phyloP scores from a whole-genome alignment of 2,113 vertebrate genomes.

The Cynoglossus semilaevis region DNA sequence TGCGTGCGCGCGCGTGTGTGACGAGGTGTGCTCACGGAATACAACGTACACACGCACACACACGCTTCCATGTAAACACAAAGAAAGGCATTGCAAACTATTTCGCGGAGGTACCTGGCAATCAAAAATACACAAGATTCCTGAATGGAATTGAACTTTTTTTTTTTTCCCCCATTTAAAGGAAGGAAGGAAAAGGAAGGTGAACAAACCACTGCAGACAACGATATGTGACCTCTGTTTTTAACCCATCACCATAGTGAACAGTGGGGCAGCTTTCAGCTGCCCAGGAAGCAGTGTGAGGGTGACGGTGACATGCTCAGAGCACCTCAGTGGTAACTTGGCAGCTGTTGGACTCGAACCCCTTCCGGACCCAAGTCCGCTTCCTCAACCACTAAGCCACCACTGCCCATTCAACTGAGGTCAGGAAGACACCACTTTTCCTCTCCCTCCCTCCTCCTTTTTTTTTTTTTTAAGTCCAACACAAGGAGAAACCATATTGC shows the following conservation, averaged over 20 bases:
- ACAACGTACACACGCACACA: constrained; percentile 75
- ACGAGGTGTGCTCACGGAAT: constrained; percentile 64
- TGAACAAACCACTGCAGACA: no score
- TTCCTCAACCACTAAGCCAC: no score
- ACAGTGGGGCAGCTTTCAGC: no score
- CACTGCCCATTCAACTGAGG: constrained; percentile 84
- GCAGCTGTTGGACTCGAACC: no score
- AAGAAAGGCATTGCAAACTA: constrained; percentile 77
- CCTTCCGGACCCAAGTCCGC: no score
- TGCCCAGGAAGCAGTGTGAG: no score
- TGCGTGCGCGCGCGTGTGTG: constrained; percentile 31
- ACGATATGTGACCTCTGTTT: no score
- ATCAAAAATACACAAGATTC: constrained; percentile 89
- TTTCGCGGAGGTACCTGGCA: constrained; percentile 80
- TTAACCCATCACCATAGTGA: no score
- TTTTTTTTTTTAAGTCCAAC: constrained; percentile 20
- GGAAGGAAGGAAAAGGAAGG: no score
- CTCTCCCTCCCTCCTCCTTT: not conserved
- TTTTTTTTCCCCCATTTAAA: no score
- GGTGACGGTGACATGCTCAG: no score
- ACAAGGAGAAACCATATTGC: constrained; percentile 42
- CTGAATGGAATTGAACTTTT: constrained; percentile 90
- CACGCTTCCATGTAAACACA: constrained; percentile 62
- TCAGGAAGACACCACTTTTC: constrained; percentile 34
- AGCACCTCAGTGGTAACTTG: no score